Conservation (phyloP, 2,113 vertebrate genomes). For the Amblyopsis rosae region DNA sequence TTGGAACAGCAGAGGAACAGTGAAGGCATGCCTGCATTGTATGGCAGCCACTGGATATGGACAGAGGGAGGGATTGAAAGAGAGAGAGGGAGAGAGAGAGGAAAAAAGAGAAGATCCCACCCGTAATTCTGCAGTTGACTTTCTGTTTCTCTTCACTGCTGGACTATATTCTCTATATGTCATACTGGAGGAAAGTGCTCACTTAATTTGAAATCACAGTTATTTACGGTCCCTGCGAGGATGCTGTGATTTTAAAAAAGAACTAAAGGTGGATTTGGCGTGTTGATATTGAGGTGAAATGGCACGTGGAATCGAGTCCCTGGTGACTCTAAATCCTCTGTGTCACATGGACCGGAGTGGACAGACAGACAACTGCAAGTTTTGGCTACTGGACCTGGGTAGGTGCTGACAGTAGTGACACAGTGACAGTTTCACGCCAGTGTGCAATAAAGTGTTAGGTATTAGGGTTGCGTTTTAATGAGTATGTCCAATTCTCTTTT, state of each 20-base stretch:
- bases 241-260: conserved; percentile 37
- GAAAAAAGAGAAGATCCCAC: conserved; percentile 42
- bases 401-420: conserved; percentile 61
- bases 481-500: neutral
- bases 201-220: neutral
- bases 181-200: conserved; percentile 17
- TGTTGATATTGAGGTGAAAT: conserved; percentile 63
- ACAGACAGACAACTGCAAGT: conserved; percentile 86
- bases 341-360: conserved; percentile 78
- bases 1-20: conserved; percentile 68
- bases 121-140: conserved; percentile 57
- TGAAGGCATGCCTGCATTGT: conserved; percentile 76
- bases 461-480: neutral
- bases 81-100: conserved; percentile 27
- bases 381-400: conserved; percentile 98
- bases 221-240: conserved; percentile 3
- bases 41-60: conserved; percentile 68
- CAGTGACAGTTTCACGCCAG: neutral
- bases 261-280: conserved; percentile 5
- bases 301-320: conserved; percentile 84
- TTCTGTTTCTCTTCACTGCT: conserved; percentile 33
- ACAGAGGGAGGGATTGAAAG: conserved; percentile 43
- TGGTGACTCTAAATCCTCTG: conserved; percentile 78
- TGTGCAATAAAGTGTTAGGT: neutral
- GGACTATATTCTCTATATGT: conserved; percentile 31